Conservation (phyloP, 2,113 vertebrate species). For the Hyaena hyaena region DNA sequence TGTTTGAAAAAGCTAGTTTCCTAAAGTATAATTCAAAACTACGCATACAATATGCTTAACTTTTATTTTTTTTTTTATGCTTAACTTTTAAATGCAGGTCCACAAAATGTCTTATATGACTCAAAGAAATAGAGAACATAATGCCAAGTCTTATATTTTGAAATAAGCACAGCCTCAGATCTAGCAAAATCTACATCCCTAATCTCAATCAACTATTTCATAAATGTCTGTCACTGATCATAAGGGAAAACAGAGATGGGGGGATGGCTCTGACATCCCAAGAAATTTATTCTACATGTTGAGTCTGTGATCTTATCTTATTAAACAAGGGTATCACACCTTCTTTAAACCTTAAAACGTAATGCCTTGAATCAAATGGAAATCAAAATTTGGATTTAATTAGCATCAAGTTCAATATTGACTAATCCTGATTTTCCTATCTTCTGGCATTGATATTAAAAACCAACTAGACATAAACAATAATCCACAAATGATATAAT, state of each 20-base stretch:
- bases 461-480: constrained; percentile 22
- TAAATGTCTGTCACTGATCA: background rate
- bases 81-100: background rate
- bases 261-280: background rate
- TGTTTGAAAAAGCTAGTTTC: constrained; percentile 28
- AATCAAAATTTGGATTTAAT: constrained; percentile 21
- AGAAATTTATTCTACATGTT: background rate
- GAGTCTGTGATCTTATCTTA: background rate
- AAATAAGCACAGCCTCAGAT: background rate
- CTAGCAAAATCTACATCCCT: background rate
- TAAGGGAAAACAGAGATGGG: background rate
- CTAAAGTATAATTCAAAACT: background rate
- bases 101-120: constrained; percentile 37
- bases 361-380: background rate
- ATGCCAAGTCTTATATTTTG: constrained; percentile 30
- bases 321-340: background rate
- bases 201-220: constrained; percentile 16
- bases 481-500: background rate
- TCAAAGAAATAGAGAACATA: background rate
- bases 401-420: constrained; percentile 21
- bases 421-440: background rate
- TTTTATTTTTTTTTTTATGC: background rate
- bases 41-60: constrained; percentile 10
- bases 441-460: constrained; percentile 42
- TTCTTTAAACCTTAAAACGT: constrained; percentile 19